These are phyloP conservation scores for Willisornis vidua DNA, from an alignment of 2,113 vertebrate genomes.

Conservation along the genomic window DNA sequence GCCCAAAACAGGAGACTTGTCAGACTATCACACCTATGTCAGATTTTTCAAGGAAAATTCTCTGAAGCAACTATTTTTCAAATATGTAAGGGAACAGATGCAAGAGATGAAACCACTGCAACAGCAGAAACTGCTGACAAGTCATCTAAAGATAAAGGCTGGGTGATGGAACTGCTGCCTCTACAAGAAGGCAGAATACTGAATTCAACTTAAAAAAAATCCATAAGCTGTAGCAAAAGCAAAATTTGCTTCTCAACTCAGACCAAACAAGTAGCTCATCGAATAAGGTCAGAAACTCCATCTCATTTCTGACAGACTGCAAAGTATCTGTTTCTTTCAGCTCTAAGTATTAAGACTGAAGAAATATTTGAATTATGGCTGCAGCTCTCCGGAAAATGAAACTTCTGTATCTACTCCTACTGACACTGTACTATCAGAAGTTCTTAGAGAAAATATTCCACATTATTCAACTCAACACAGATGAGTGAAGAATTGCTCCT, in stretches of 20 bases:
- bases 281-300: background rate
- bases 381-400: background rate
- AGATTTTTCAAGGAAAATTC: slow-evolving; percentile 13
- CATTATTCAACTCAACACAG: background rate
- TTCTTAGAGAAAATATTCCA: background rate
- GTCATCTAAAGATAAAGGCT: background rate
- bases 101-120: slow-evolving; percentile 7
- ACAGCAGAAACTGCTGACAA: background rate
- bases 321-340: background rate
- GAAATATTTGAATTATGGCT: background rate
- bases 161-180: background rate
- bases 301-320: background rate
- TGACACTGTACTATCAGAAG: background rate
- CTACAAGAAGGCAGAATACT: background rate
- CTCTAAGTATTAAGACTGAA: background rate
- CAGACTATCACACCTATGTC: background rate
- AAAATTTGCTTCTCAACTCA: background rate
- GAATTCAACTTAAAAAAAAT: background rate
- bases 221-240: background rate
- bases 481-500: background rate
- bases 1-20: background rate
- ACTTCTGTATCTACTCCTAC: background rate
- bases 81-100: background rate
- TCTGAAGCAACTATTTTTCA: background rate
- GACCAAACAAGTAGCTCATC: background rate